Evolutionary conservation across 2,797 vertebrate species (phyloP), one percentile per base, ranked within the genome.

Genomic region (Crenuchus spilurus): DNA sequence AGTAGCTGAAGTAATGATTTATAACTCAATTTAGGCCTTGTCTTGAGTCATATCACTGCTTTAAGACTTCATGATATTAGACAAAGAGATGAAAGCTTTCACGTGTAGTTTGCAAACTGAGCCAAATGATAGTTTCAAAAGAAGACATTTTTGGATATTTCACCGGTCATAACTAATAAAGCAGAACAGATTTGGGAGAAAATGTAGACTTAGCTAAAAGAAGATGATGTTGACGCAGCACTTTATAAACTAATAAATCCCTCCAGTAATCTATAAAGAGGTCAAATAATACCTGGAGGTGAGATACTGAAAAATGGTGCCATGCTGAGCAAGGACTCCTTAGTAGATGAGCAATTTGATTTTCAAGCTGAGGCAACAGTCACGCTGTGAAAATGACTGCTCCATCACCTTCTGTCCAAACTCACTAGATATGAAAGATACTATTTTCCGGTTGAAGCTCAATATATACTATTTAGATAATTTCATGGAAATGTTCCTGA

Each of bases 311-410:
- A 31, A 72, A 57, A 54, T 7, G 26, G 3, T 39, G 26, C 24
- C 35, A 44, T 54, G 76, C 76, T 82, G 48, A 73, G 69, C 46
- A 70, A 73, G 68, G 58, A 49, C 3, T 61, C 55, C 64, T 72
- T 61, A 69, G 72, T 42, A 72, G 72, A 72, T 20, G 63, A 70
- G 51, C 75, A 71, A 68, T 71, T 70, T 61, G 65, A 71, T 76
- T 75, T 76, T 55, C 41, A 55, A 64, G 55, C 33, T 54, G 31
- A 51, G 58, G 66, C 54, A 76, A 78, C 62, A 70, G 68, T 63
- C 51, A 44, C 14, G 39, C 35, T 60, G 13, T 18, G 28, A 24
- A 51, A 57, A 68, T 39, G 22, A 26, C n/a, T n/a, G n/a, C 39
- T 22, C 14, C 16, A 42, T 54, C n/a, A 54, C 35, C 18, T 72